Evolutionary conservation across 2,797 vertebrate genomes (phyloP), one percentile per base, ranked within the genome.

Genomic region (Bradypodion pumilum): DNA sequence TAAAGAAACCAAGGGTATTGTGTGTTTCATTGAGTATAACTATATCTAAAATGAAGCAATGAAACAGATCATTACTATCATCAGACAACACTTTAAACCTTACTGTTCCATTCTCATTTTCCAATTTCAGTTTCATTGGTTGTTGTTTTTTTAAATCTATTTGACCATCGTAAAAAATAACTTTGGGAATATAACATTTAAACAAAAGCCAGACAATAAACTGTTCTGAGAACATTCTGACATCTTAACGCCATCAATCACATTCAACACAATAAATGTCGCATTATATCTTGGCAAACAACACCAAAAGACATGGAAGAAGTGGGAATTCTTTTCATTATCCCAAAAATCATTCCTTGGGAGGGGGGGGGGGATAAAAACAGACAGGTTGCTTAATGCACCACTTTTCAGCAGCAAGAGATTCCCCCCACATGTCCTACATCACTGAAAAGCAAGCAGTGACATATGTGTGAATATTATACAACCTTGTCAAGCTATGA

Each of bases 71-170:
- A 49, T 6, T 10, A 2, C 9, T 52, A 59, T 35, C 29, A 52
- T 35, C 29, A 52, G 19, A 9, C 35, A 23, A 56, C 23, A 35
- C 32, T 76, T 35, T 76, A 32, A 65, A 91, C 78, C 8, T 29
- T 82, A 63, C 9, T 27, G 5, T 52, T 82, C n/a, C 5, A 35
- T 78, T 89, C 85, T 80, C 27, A 44, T 10, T 16, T 42, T 70
- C 69, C 32, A 8, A 10, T 27, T 42, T 19, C 25, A 1, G 10
- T 27, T 42, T 27, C 29, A 37, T 7, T 74, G 4, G 12, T n/a
- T n/a, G n/a, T n/a, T n/a, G 4, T 10, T 65, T 29, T 8, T n/a
- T n/a, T n/a, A n/a, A 8, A 65, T 74, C 32, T 44, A 44, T 74
- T 49, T 46, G 46, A 29, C 44, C 27, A 49, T n/a, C 46, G 49